Conservation (phyloP, 2,797 vertebrate species). For the Sebastes itinus region DNA sequence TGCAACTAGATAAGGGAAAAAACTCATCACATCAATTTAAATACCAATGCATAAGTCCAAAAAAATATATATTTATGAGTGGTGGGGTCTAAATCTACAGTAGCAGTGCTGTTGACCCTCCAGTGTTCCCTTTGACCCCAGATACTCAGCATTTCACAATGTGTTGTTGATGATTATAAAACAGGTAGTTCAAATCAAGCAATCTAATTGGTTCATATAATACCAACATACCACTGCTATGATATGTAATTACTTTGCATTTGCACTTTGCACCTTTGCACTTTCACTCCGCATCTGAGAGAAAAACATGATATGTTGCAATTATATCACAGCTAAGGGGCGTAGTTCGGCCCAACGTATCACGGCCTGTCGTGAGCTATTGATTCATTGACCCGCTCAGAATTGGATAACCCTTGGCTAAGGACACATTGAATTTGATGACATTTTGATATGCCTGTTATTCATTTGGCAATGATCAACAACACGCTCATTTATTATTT, state of each 20-base stretch:
- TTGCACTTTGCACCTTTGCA: background rate
- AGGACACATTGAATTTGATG: constrained; percentile 20
- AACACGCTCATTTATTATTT: constrained; percentile 40
- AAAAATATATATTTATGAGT: background rate
- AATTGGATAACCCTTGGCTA: background rate
- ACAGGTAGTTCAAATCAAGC: too few species aligned
- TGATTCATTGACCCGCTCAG: background rate
- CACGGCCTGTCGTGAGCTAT: background rate
- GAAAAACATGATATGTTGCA: background rate
- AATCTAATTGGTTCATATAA: too few species aligned
- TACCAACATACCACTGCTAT: background rate
- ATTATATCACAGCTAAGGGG: too few species aligned
- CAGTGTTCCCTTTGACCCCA: background rate
- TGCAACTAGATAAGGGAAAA: too few species aligned
- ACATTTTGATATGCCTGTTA: constrained; percentile 49
- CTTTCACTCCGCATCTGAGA: background rate
- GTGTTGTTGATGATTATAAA: background rate
- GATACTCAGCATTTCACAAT: background rate
- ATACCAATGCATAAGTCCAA: background rate
- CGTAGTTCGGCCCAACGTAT: too few species aligned
- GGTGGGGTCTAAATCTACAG: background rate
- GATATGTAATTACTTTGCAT: background rate
- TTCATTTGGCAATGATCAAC: constrained; percentile 38
- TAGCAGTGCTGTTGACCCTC: background rate
- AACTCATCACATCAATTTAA: background rate